These are phyloP conservation scores for Phyllotreta cruciferae DNA, from an alignment of 2,888 invertebrate genomes.

Conservation along the genomic window DNA sequence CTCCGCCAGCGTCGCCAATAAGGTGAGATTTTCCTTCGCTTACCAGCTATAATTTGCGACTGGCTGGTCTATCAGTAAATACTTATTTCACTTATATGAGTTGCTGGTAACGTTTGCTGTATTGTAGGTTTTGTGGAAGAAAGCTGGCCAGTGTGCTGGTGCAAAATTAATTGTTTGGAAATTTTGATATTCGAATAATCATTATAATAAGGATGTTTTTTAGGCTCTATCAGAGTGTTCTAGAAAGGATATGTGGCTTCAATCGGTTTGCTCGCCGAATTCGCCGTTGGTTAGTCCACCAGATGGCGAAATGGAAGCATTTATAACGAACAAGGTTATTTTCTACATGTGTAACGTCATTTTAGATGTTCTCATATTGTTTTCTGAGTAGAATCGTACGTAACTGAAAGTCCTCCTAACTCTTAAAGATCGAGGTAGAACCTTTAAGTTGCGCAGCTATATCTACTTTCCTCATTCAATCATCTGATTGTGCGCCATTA, in stretches of 20 bases:
- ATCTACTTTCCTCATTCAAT: too few relatives aligned
- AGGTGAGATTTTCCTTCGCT: slow-evolving; percentile 48
- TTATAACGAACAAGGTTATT: slow-evolving; percentile 53
- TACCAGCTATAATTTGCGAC: background rate
- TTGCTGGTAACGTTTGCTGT: background rate
- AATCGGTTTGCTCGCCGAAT: slow-evolving; percentile 60
- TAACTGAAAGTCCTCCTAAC: too few relatives aligned
- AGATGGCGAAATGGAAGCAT: slow-evolving; percentile 54
- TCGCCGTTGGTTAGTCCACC: slow-evolving; percentile 60
- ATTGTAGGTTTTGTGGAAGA: background rate
- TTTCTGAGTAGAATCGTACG: slow-evolving; percentile 3
- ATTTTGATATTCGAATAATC: background rate
- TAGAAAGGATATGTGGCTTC: slow-evolving; percentile 63
- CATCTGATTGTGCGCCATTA: too few relatives aligned
- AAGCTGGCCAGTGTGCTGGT: background rate
- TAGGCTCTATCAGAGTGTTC: slow-evolving; percentile 67
- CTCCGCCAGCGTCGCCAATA: slow-evolving; percentile 58
- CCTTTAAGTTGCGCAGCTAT: too few relatives aligned
- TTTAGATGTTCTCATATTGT: slow-evolving; percentile 17
- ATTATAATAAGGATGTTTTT: slow-evolving; percentile 37
- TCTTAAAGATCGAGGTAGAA: too few relatives aligned
- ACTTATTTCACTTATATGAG: background rate
- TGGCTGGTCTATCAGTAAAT: too few relatives aligned
- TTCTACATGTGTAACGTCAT: slow-evolving; percentile 29
- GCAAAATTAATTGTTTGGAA: background rate